Base-by-base conservation (phyloP, 2,888 invertebrate species). In the Xestia sexstrigata region DNA sequence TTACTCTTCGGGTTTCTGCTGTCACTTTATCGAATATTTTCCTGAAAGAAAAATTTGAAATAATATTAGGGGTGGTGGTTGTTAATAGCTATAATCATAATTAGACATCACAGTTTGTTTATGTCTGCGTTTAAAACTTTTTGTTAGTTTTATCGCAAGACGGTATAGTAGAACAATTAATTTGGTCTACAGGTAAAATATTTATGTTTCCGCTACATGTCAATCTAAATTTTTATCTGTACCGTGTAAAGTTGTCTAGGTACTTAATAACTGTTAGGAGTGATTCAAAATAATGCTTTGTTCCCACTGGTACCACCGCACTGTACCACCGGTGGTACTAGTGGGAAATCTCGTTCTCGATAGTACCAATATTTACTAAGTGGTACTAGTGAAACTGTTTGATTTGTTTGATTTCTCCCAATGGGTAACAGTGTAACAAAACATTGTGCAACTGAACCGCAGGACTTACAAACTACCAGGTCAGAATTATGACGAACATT, bases 21-120 rank as follows among this genome's bases (percentile, higher is more conserved):
- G 93, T 83, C 60, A 95, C 79, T 88, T 95, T 95, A 60, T 93
- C 92, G 74, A 95, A 95, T n/a, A 93, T 93, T 91, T 93, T 95
- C 78, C 96, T 95, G 83, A 55, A 89, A 90, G 5, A 23, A 2
- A 55, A 60, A 4, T 9, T 26, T 8, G 0, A 35, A 55, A 58
- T 20, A 30, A 17, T 42, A 30, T n/a, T n/a, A 67, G 0, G 9
- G 47, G 17, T 35, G 35, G 17, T 42, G 30, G n/a, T 65, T 26
- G 42, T 20, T 58, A 26, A 30, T 30, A 30, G 6, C 3, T 30
- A 11, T 26, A 67, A 13, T 55, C 13, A 13, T 26, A 47, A 26
- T 26, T 55, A 15, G 26, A 26, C 26, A 15, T 7, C 17, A 26
- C 35, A 52, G 26, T 45, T 45, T 45, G 26, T 45, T n/a, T 20